A percentile compares a stretch with the other conserved stretches of the same genome.
Evolutionary conservation across 2,113 vertebrate genomes (phyloP).

Genomic region (Anthoscopus minutus): DNA sequence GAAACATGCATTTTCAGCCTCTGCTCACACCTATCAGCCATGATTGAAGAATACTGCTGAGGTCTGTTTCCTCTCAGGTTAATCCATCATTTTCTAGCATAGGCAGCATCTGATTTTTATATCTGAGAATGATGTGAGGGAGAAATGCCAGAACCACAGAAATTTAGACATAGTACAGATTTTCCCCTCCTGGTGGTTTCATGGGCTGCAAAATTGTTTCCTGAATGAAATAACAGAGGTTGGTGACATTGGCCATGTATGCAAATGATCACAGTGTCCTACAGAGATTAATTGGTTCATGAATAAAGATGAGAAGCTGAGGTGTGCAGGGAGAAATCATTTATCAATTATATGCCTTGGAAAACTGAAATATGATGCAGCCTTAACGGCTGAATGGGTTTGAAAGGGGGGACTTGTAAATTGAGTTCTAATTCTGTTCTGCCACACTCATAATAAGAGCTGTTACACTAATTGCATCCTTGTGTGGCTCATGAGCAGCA

Average conservation of each 20-base stretch:
- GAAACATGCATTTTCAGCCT: not conserved
- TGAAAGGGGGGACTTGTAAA: constrained; percentile 68
- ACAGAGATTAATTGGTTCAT: constrained; percentile 50
- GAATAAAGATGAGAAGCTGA: constrained; percentile 61
- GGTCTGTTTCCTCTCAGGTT: not conserved
- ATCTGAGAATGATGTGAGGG: not conserved
- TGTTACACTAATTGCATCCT: constrained; percentile 53
- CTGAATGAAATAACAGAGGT: constrained; percentile 30
- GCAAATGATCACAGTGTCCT: constrained; percentile 41
- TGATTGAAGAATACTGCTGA: not conserved
- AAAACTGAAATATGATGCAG: constrained; percentile 43
- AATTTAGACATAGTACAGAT: not conserved
- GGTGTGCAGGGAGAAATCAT: constrained; percentile 54
- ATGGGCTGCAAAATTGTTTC: constrained; percentile 4
- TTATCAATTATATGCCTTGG: constrained; percentile 56
- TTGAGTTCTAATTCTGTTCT: constrained; percentile 60
- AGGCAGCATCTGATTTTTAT: not conserved
- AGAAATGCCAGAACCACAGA: not conserved
- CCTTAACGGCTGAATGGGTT: constrained; percentile 54
- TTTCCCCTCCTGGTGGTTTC: not conserved
- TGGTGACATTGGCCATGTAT: constrained; percentile 43
- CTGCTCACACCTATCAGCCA: not conserved
- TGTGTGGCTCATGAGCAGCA: not conserved
- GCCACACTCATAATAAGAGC: constrained; percentile 46
- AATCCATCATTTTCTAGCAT: not conserved